Percentiles rank a stretch among this genome's conserved stretches.
Conservation (phyloP, 2,888 invertebrate species). For the Diaphora mendica region DNA sequence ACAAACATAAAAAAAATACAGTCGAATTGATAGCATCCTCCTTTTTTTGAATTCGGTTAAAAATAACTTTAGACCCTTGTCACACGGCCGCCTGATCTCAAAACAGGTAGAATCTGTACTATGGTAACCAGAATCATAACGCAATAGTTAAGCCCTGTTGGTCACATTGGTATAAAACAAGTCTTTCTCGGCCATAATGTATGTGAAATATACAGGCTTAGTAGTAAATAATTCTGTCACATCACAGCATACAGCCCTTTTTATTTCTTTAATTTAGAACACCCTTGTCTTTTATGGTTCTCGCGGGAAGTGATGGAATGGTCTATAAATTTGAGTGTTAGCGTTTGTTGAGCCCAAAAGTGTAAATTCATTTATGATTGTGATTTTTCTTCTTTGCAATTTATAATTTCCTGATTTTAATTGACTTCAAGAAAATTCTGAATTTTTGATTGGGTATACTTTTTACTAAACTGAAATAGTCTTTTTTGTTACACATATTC, state of each 20-base stretch:
- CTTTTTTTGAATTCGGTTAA: no score
- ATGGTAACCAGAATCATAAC: no score
- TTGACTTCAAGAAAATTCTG: no score
- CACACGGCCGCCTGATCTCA: neutral
- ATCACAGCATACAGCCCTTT: slow-evolving; percentile 1
- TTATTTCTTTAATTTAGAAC: slow-evolving; percentile 12
- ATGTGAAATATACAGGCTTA: neutral
- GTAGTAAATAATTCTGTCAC: slow-evolving; percentile 2
- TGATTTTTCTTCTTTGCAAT: neutral
- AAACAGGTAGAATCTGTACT: neutral
- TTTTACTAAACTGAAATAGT: no score
- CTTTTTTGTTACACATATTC: no score
- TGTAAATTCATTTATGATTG: neutral
- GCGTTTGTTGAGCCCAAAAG: neutral
- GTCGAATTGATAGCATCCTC: no score
- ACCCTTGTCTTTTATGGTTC: neutral
- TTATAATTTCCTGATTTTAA: neutral
- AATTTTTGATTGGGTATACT: no score
- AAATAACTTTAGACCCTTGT: no score
- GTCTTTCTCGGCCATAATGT: neutral
- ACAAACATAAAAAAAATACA: no score
- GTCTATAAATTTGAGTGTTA: neutral
- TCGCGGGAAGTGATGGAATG: neutral
- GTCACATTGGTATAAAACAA: neutral
- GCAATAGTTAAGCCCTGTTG: neutral